A percentile compares a stretch with the other conserved stretches of the same genome.
phyloP scores from a whole-genome alignment of 1,140 invertebrate genomes.

The Drosophila aff. region DNA sequence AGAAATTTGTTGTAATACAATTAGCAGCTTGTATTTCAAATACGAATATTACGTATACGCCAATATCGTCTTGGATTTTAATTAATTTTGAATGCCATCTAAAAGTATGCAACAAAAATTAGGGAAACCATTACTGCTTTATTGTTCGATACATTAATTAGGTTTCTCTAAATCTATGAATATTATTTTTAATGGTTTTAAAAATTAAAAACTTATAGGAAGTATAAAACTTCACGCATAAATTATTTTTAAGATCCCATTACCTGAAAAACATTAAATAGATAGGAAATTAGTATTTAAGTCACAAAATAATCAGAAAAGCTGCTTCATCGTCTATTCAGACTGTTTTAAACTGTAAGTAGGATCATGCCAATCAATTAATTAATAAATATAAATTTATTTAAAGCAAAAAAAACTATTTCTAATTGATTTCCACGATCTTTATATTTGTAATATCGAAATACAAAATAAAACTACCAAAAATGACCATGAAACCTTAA shows the following conservation, averaged over 20 bases:
- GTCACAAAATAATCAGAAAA: not conserved
- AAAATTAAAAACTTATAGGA: not conserved
- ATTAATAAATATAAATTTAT: no score
- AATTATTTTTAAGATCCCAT: not conserved
- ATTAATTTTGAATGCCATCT: not conserved
- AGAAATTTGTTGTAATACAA: not conserved
- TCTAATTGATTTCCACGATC: no score
- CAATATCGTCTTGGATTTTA: no score
- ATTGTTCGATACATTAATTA: not conserved
- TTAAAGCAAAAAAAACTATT: no score
- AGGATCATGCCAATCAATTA: no score
- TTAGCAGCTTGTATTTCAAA: no score
- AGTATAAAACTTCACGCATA: accelerated
- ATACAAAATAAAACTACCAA: not conserved
- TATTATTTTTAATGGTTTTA: not conserved
- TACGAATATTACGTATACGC: not conserved
- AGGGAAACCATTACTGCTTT: not conserved
- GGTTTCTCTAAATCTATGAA: not conserved
- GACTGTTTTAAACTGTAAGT: no score
- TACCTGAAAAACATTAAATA: no score
- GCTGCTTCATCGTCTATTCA: no score
- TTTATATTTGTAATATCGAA: no score
- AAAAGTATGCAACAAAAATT: slow-evolving; percentile 6
- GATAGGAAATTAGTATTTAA: not conserved
- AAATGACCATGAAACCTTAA: not conserved